Evolutionary conservation across 1,140 invertebrate species (phyloP).

Genomic region (Lepidurus arcticus): DNA sequence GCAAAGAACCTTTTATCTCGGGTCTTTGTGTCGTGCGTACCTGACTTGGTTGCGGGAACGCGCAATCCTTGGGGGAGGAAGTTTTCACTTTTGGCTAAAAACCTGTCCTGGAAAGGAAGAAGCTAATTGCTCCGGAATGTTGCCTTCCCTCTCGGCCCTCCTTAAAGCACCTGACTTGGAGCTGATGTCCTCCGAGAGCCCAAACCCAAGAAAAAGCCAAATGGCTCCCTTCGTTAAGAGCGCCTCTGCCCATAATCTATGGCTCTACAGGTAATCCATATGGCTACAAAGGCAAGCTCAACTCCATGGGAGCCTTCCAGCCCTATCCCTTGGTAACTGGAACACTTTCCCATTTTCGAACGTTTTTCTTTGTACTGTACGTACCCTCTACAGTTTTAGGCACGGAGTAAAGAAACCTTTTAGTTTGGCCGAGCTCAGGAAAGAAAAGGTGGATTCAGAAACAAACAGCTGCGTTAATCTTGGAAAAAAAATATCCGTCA

Average conservation of each 20-base stretch:
- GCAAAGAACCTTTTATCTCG: slow-evolving; percentile 6
- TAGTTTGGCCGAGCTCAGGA: background rate
- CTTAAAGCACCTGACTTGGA: background rate
- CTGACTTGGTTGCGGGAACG: background rate
- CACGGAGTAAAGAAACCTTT: background rate
- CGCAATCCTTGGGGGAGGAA: background rate
- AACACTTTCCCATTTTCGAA: background rate
- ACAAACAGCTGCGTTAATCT: background rate
- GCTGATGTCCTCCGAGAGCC: no score
- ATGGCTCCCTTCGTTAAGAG: background rate
- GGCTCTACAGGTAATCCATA: background rate
- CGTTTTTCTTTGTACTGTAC: background rate
- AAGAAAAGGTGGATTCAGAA: background rate
- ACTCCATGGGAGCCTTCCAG: slow-evolving; percentile 8
- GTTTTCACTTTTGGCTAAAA: background rate
- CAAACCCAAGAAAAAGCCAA: background rate
- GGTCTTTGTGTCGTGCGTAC: background rate
- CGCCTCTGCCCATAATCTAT: background rate
- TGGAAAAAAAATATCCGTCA: no score
- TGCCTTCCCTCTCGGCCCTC: background rate
- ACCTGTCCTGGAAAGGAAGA: background rate
- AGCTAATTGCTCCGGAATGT: background rate
- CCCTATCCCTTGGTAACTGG: background rate
- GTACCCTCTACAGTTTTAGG: background rate
- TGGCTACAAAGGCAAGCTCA: background rate